Conservation (phyloP, 2,888 invertebrate species). For the Sinohyriopsis cumingii region DNA sequence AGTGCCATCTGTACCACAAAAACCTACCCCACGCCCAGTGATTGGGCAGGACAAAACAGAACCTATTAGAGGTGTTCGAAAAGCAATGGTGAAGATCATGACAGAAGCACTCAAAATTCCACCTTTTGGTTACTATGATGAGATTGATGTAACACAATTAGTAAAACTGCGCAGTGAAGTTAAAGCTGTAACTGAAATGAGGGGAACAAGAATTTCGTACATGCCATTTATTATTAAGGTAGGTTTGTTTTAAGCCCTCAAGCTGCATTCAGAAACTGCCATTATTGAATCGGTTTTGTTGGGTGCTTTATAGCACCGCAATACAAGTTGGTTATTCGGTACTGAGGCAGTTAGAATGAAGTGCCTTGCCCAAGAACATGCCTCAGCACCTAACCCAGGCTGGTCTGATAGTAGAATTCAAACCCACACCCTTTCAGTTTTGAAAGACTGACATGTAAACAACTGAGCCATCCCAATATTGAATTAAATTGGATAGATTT, state of each 20-base stretch:
- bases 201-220: conserved; percentile 85
- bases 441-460: too few species aligned
- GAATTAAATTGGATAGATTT: too few species aligned
- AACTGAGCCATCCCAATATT: too few species aligned
- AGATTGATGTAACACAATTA: conserved; percentile 86
- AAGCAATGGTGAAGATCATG: conserved; percentile 98
- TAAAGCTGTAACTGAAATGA: conserved; percentile 74
- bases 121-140: conserved; percentile 94
- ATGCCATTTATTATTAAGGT: conserved; percentile 96
- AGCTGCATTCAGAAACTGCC: not conserved
- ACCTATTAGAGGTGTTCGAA: conserved; percentile 85
- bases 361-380: too few species aligned
- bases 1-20: conserved; percentile 29
- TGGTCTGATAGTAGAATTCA: too few species aligned
- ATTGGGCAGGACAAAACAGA: conserved; percentile 76
- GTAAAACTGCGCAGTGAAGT: conserved; percentile 81
- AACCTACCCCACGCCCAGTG: conserved; percentile 22
- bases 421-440: too few species aligned
- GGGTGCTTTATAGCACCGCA: not conserved
- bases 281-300: not conserved
- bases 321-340: too few species aligned
- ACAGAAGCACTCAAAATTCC: conserved; percentile 84
- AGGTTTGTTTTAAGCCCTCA: conserved; percentile 1
- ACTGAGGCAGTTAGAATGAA: too few species aligned
- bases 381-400: too few species aligned